Evolutionary conservation across 2,888 invertebrate genomes (phyloP).

Genomic region (Drosophila fulvimacula): DNA sequence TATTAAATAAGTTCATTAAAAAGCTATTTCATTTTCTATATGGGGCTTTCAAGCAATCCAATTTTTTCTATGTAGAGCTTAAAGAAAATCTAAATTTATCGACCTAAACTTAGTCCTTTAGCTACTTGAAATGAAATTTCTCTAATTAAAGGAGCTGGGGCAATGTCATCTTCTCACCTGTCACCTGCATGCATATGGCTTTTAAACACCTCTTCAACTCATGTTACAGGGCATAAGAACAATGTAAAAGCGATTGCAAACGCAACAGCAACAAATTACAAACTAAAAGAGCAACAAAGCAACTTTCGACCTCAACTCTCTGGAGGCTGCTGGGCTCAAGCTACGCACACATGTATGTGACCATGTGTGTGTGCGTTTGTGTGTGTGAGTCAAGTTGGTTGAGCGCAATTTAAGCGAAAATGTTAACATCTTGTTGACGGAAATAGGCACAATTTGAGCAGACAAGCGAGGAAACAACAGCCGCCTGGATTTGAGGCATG

Average conservation of each 20-base stretch:
- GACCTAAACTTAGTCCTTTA: neutral
- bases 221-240: slow-evolving; percentile 19
- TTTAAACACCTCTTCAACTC: neutral
- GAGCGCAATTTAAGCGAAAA: slow-evolving; percentile 72
- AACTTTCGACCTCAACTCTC: slow-evolving; percentile 28
- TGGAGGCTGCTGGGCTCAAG: slow-evolving; percentile 23
- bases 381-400: slow-evolving; percentile 34
- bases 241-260: slow-evolving; percentile 37
- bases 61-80: too few relatives aligned
- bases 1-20: too few relatives aligned
- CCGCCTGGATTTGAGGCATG: slow-evolving; percentile 52
- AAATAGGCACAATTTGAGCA: slow-evolving; percentile 73
- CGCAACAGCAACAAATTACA: slow-evolving; percentile 43
- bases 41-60: too few relatives aligned
- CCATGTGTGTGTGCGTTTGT: neutral
- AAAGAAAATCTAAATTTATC: too few relatives aligned
- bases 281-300: slow-evolving; percentile 35
- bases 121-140: too few relatives aligned
- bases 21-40: too few relatives aligned
- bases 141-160: neutral
- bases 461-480: slow-evolving; percentile 60
- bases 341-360: slow-evolving; percentile 7
- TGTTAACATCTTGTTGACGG: slow-evolving; percentile 80
- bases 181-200: neutral
- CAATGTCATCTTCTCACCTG: neutral